phyloP scores from a whole-genome alignment of 2,797 vertebrate species.

The Pagetopsis macropterus region DNA sequence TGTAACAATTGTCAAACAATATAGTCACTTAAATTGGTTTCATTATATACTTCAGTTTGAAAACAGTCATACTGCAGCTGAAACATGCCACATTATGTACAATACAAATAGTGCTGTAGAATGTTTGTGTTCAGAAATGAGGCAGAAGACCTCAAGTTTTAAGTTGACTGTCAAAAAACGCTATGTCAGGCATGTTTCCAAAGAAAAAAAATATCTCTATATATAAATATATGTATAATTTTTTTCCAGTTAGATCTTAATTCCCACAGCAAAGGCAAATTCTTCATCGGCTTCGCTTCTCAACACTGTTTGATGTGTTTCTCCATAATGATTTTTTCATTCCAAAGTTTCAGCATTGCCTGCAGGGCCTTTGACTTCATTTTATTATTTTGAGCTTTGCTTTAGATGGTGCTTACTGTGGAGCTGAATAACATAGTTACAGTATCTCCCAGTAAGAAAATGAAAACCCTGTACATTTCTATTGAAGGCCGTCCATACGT shows the following conservation, averaged over 20 bases:
- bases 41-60: not conserved
- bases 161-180: constrained; percentile 40
- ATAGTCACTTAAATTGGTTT: not conserved
- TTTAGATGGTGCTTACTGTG: constrained; percentile 60
- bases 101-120: not conserved
- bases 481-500: constrained; percentile 51
- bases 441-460: constrained; percentile 53
- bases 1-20: not conserved
- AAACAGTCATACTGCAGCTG: not conserved
- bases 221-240: not conserved
- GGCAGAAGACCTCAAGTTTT: constrained; percentile 30
- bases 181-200: constrained; percentile 16
- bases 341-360: constrained; percentile 73
- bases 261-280: constrained; percentile 75
- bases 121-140: constrained; percentile 5
- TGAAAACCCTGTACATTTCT: constrained; percentile 64
- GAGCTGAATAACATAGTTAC: constrained; percentile 65
- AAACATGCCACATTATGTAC: not conserved
- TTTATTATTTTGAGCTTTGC: constrained; percentile 73
- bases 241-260: constrained; percentile 63
- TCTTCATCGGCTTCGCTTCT: constrained; percentile 68
- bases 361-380: constrained; percentile 72
- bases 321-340: constrained; percentile 77
- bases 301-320: constrained; percentile 74
- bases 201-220: constrained; percentile 4